Evolutionary conservation across 1,140 invertebrate genomes (phyloP).

Genomic region (Tribolium castaneum): DNA sequence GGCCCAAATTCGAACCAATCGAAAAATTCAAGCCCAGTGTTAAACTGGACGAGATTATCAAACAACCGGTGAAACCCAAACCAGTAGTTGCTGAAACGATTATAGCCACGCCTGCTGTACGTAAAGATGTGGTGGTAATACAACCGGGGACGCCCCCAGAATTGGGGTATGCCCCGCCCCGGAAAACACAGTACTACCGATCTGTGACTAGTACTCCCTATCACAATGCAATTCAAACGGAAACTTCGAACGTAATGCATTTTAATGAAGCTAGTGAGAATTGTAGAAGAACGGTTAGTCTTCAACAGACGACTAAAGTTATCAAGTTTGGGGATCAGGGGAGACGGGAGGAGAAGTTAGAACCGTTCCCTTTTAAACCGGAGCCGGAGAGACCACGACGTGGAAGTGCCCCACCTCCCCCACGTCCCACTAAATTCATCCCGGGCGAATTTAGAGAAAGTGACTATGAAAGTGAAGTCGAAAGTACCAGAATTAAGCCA

Average conservation of each 20-base stretch:
- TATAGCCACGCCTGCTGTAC: constrained; percentile 60
- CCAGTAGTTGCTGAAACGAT: constrained; percentile 62
- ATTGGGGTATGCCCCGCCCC: constrained; percentile 68
- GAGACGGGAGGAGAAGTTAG: constrained; percentile 59
- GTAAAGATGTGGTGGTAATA: constrained; percentile 62
- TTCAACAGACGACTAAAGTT: constrained; percentile 76
- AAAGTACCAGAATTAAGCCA: constrained; percentile 69
- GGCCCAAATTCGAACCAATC: constrained; percentile 71
- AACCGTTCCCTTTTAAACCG: constrained; percentile 67
- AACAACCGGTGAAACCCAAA: constrained; percentile 65
- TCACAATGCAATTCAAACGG: constrained; percentile 71
- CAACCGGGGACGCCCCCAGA: constrained; percentile 72
- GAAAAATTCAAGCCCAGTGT: constrained; percentile 65
- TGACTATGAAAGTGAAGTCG: constrained; percentile 78
- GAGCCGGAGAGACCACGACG: constrained; percentile 60
- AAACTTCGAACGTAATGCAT: constrained; percentile 75
- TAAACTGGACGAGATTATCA: constrained; percentile 61
- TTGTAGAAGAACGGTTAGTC: constrained; percentile 72
- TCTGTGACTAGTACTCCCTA: constrained; percentile 68
- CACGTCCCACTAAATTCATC: constrained; percentile 75
- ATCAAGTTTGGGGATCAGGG: constrained; percentile 73
- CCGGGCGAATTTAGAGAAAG: constrained; percentile 76
- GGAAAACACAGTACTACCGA: constrained; percentile 65
- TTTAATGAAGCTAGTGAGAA: constrained; percentile 77
- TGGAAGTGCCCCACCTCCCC: constrained; percentile 64